Conservation (phyloP, 2,888 invertebrate genomes). For the Hirudinaria manillensis region DNA sequence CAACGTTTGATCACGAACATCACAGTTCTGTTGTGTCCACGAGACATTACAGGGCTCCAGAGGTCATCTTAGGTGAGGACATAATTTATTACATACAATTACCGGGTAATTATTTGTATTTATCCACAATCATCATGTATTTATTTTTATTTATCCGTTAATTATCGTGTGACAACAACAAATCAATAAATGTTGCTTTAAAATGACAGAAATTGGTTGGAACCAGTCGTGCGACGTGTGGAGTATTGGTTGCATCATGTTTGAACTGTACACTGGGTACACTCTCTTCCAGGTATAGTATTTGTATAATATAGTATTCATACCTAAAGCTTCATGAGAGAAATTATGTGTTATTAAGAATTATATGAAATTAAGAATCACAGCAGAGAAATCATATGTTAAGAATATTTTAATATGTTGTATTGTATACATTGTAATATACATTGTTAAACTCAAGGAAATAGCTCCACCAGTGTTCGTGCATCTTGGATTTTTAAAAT, state of each 20-base stretch:
- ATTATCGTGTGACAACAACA: neutral
- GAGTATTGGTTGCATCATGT: conserved; percentile 98
- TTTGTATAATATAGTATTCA: neutral
- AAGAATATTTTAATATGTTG: too few species aligned
- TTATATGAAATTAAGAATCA: too few species aligned
- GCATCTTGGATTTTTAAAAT: too few species aligned
- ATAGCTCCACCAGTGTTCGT: too few species aligned
- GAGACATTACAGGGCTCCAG: conserved; percentile 94
- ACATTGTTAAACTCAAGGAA: too few species aligned
- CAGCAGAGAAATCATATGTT: too few species aligned
- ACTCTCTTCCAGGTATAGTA: conserved; percentile 74
- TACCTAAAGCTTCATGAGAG: neutral
- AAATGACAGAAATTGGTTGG: conserved; percentile 84
- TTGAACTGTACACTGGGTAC: conserved; percentile 94
- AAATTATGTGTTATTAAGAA: too few species aligned
- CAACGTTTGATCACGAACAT: conserved; percentile 99
- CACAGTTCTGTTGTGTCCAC: conserved; percentile 99
- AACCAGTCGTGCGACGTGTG: conserved; percentile 98
- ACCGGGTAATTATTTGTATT: too few species aligned
- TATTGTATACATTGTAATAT: neutral
- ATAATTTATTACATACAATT: too few species aligned
- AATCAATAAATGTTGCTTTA: too few species aligned
- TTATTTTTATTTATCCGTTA: neutral
- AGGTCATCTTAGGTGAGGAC: conserved; percentile 82
- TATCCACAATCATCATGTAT: neutral